These are phyloP conservation scores for Spialia ferax DNA, from an alignment of 2,888 invertebrate genomes.

Conservation along the genomic window DNA sequence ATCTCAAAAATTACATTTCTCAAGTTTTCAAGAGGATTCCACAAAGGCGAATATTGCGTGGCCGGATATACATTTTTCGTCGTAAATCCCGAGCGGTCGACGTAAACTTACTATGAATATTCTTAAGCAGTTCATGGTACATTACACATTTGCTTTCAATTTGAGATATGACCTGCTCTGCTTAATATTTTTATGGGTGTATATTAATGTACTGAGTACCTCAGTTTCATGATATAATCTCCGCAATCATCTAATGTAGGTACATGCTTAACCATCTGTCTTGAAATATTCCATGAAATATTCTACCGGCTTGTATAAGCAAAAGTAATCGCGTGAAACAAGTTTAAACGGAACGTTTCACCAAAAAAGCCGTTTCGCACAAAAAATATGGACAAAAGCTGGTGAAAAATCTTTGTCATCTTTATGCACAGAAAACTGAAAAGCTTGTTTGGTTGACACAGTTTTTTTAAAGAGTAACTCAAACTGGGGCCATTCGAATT, in stretches of 20 bases:
- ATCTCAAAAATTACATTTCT: conserved; percentile 60
- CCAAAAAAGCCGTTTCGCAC: conserved; percentile 20
- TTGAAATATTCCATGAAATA: neutral
- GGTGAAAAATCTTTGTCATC: conserved; percentile 29
- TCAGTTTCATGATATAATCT: no score
- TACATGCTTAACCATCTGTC: no score
- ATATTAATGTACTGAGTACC: neutral
- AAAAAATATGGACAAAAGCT: conserved; percentile 29
- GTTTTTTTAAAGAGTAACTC: conserved; percentile 23
- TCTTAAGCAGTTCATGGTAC: conserved; percentile 22
- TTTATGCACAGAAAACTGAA: conserved; percentile 31
- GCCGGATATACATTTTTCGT: conserved; percentile 27
- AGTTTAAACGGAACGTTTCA: conserved; percentile 20
- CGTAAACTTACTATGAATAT: conserved; percentile 27
- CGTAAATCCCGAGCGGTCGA: conserved; percentile 26
- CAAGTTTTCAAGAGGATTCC: conserved; percentile 56
- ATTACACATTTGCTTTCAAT: conserved; percentile 31
- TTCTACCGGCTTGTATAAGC: conserved; percentile 25
- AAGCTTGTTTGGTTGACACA: conserved; percentile 33
- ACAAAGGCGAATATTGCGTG: conserved; percentile 44
- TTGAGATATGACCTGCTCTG: conserved; percentile 16
- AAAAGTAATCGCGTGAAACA: conserved; percentile 30
- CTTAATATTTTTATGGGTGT: no score
- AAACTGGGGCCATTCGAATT: conserved; percentile 22
- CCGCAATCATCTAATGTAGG: no score